phyloP scores from a whole-genome alignment of 35 echinoderm and acorn worm species.

The Anneissia japonica region DNA sequence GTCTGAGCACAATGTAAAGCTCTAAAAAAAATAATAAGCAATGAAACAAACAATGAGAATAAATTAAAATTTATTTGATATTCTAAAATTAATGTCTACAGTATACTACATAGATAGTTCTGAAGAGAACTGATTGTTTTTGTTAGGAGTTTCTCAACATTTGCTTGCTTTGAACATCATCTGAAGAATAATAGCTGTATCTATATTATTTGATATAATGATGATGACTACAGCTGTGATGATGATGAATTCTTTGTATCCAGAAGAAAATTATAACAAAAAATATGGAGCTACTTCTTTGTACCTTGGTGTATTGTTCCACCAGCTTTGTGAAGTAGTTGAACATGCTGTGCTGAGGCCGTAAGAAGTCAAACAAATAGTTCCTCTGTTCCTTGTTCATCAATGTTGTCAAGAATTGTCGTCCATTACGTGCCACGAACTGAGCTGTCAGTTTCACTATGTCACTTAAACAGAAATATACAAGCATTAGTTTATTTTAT shows the following conservation, averaged over 20 bases:
- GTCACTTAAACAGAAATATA: conserved; percentile 50
- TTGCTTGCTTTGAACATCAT: no score
- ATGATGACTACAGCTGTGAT: no score
- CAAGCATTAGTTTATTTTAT: background rate
- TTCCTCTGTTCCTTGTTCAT: conserved; percentile 95
- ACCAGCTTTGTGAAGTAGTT: conserved; percentile 98
- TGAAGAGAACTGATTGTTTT: no score
- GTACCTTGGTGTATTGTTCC: conserved; percentile 97
- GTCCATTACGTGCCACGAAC: conserved; percentile 91
- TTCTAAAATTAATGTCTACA: no score
- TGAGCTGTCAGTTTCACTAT: conserved; percentile 96
- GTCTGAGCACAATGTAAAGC: no score
- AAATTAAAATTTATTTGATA: no score
- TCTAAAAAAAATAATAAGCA: no score
- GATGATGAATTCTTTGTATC: background rate
- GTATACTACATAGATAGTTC: no score
- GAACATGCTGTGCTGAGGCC: conserved; percentile 98
- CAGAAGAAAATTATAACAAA: background rate
- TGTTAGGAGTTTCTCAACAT: no score
- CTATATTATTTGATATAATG: no score
- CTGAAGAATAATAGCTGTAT: no score
- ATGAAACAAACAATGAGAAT: no score
- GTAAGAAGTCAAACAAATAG: conserved; percentile 87
- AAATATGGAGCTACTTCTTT: background rate
- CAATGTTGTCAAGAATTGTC: conserved; percentile 90